Percentiles rank a stretch among this genome's conserved stretches.
These are phyloP conservation scores for Chaunax sp. DNA, from an alignment of 2,797 vertebrate genomes.

Conservation along the genomic window DNA sequence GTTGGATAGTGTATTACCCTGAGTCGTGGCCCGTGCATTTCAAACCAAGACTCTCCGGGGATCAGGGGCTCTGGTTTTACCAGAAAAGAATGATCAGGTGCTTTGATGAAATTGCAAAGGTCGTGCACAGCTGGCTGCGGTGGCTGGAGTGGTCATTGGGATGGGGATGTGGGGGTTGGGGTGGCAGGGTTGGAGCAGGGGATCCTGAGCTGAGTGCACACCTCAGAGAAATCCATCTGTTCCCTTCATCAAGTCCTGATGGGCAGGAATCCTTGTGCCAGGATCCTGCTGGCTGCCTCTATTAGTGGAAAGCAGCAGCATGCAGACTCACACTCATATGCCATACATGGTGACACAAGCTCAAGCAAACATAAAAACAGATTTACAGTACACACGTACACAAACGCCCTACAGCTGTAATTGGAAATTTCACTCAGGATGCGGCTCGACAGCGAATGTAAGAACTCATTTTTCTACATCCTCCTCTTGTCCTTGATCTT, in stretches of 20 bases:
- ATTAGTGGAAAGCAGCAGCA: constrained; percentile 40
- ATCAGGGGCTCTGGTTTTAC: constrained; percentile 42
- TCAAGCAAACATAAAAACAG: background rate
- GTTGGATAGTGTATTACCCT: constrained; percentile 37
- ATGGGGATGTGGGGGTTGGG: background rate
- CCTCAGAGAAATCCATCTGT: constrained; percentile 81
- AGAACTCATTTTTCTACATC: constrained; percentile 44
- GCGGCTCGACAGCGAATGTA: constrained; percentile 33
- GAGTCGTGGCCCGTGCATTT: constrained; percentile 39
- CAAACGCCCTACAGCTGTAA: constrained; percentile 36
- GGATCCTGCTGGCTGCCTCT: constrained; percentile 62
- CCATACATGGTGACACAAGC: constrained; percentile 9
- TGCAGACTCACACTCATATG: constrained; percentile 1
- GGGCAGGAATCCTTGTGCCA: constrained; percentile 71
- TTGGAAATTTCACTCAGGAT: constrained; percentile 45
- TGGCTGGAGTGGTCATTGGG: constrained; percentile 42
- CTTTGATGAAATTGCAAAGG: constrained; percentile 75
- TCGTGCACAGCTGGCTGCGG: constrained; percentile 69
- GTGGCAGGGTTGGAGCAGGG: constrained; percentile 25
- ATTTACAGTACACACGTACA: constrained; percentile 1
- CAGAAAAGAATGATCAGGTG: constrained; percentile 54
- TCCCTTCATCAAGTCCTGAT: constrained; percentile 72
- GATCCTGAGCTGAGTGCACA: constrained; percentile 59
- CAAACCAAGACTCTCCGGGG: constrained; percentile 38
- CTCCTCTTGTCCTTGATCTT: constrained; percentile 51